A percentile compares a stretch with the other conserved stretches of the same genome.
Conservation (phyloP, 1,140 invertebrate genomes). For the Rhynchophorus ferrugineus region DNA sequence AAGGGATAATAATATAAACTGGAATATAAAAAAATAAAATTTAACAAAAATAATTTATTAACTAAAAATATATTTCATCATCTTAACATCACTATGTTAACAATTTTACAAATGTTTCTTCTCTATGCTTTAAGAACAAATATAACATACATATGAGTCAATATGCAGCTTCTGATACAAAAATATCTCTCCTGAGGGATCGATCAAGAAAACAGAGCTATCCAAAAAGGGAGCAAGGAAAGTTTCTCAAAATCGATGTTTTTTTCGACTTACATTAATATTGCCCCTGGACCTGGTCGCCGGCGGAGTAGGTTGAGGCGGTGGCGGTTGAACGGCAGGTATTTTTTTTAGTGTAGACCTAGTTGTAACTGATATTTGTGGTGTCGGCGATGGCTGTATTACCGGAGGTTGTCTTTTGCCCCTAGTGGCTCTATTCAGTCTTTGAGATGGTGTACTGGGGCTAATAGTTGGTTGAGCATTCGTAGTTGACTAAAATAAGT, state of each 20-base stretch:
- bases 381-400: background rate
- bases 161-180: too few relatives aligned
- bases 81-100: too few relatives aligned
- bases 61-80: too few relatives aligned
- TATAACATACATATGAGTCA: too few relatives aligned
- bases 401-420: slow-evolving; percentile 3
- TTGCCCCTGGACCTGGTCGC: slow-evolving; percentile 13
- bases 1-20: too few relatives aligned
- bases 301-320: slow-evolving; percentile 8
- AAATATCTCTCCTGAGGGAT: too few relatives aligned
- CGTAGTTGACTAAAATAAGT: slow-evolving; percentile 6
- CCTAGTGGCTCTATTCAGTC: background rate
- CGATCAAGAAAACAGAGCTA: background rate
- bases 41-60: too few relatives aligned
- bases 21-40: too few relatives aligned
- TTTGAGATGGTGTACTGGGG: background rate
- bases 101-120: too few relatives aligned
- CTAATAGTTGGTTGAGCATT: slow-evolving; percentile 5
- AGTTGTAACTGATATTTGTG: background rate
- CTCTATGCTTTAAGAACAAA: too few relatives aligned
- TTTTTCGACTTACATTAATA: slow-evolving; percentile 4
- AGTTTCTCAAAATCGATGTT: too few relatives aligned
- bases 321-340: slow-evolving; percentile 5
- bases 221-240: too few relatives aligned
- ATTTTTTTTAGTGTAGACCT: slow-evolving; percentile 3